Conservation (phyloP, 2,888 invertebrate species). For the Lasioglossum villosulum region DNA sequence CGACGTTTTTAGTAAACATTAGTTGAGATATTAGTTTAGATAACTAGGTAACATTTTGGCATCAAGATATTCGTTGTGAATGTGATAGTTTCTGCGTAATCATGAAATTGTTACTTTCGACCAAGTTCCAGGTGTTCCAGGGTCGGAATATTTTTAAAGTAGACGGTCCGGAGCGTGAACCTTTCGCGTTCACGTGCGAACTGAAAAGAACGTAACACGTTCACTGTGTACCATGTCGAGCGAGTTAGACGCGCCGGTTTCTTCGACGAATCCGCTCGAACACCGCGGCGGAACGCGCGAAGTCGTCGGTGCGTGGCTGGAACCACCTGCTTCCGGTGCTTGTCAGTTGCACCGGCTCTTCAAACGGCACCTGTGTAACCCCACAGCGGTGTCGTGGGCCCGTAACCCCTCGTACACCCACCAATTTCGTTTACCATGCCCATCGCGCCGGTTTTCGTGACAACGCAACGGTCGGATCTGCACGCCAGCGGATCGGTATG, state of each 20-base stretch:
- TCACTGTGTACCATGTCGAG: neutral
- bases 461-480: slow-evolving; percentile 45
- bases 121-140: neutral
- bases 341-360: slow-evolving; percentile 58
- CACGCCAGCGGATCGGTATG: slow-evolving; percentile 42
- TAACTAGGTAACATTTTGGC: too few relatives aligned
- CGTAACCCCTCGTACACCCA: slow-evolving; percentile 18
- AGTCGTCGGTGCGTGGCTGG: slow-evolving; percentile 81
- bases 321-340: slow-evolving; percentile 82
- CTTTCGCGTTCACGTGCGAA: neutral
- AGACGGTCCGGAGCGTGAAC: neutral
- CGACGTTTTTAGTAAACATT: too few relatives aligned
- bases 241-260: slow-evolving; percentile 51
- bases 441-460: slow-evolving; percentile 8
- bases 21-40: too few relatives aligned
- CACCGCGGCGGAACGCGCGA: slow-evolving; percentile 63
- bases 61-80: too few relatives aligned
- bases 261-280: slow-evolving; percentile 52
- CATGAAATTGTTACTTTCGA: neutral
- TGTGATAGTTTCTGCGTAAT: too few relatives aligned
- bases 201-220: neutral
- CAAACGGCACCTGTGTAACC: slow-evolving; percentile 60
- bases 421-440: slow-evolving; percentile 20
- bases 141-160: neutral
- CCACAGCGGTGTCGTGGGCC: slow-evolving; percentile 5